Evolutionary conservation across 2,888 invertebrate genomes (phyloP).

Genomic region (Pecten maximus): DNA sequence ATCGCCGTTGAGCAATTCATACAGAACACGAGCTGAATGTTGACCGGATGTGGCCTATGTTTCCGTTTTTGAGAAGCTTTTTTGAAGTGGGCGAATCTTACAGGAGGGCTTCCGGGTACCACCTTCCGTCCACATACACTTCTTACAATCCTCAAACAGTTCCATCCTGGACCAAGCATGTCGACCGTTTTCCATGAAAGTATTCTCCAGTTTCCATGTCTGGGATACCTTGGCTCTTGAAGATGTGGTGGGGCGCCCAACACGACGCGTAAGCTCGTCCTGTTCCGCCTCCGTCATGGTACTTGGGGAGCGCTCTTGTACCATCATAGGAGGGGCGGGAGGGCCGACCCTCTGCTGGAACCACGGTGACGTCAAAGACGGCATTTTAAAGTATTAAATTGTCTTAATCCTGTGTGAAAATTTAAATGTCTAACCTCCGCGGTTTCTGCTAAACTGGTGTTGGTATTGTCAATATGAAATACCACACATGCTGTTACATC

Average conservation of each 20-base stretch:
- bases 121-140: conserved; percentile 72
- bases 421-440: background rate
- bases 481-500: background rate
- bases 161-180: conserved; percentile 78
- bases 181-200: conserved; percentile 71
- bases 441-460: background rate
- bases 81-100: conserved; percentile 65
- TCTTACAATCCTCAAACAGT: conserved; percentile 74
- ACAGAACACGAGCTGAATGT: background rate
- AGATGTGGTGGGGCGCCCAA: conserved; percentile 69
- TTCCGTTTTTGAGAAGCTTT: background rate
- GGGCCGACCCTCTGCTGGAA: conserved; percentile 68
- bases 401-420: background rate
- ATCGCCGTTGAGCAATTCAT: background rate
- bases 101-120: conserved; percentile 67
- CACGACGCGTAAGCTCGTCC: conserved; percentile 65
- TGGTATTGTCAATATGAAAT: background rate
- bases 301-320: conserved; percentile 56
- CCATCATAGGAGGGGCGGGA: conserved; percentile 59
- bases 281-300: conserved; percentile 69
- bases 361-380: conserved; percentile 72
- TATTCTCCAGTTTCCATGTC: conserved; percentile 69
- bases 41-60: background rate
- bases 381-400: conserved; percentile 55
- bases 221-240: conserved; percentile 67